A percentile compares a stretch with the other conserved stretches of the same genome.
Conservation (phyloP, 1,140 invertebrate species). For the Reticulitermes speratus region DNA sequence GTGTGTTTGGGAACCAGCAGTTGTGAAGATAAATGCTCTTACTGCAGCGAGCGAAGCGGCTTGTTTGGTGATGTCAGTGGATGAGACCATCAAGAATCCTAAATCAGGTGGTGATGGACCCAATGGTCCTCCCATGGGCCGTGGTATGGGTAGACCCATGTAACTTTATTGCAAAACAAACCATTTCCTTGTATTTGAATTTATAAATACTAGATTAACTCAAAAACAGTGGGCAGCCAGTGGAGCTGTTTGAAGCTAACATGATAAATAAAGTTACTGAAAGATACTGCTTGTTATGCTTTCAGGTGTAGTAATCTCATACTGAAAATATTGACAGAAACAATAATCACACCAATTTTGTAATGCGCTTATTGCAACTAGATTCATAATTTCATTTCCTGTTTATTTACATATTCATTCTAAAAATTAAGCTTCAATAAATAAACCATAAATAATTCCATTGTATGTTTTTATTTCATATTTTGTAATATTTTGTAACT, state of each 20-base stretch:
- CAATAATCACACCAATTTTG: background rate
- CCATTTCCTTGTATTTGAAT: background rate
- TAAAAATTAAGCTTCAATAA: background rate
- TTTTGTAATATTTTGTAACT: no score
- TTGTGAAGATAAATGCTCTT: slow-evolving; percentile 96
- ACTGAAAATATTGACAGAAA: background rate
- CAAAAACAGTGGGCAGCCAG: background rate
- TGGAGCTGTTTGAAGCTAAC: background rate
- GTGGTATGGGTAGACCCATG: slow-evolving; percentile 73
- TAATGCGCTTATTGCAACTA: background rate
- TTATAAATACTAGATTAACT: no score
- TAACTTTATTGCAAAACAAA: slow-evolving; percentile 37
- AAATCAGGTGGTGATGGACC: slow-evolving; percentile 58
- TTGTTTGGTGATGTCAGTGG: slow-evolving; percentile 93
- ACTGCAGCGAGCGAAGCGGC: slow-evolving; percentile 95
- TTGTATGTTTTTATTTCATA: background rate
- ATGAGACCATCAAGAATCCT: slow-evolving; percentile 96
- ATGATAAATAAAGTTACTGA: background rate
- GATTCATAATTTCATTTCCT: background rate
- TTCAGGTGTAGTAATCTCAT: background rate
- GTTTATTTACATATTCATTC: background rate
- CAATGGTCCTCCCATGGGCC: slow-evolving; percentile 50
- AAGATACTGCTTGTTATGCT: background rate
- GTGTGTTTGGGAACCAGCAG: slow-evolving; percentile 97
- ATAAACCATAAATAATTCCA: background rate